A percentile compares a stretch with the other conserved stretches of the same genome.
Conservation (phyloP, 2,113 vertebrate genomes). For the Alces alces region DNA sequence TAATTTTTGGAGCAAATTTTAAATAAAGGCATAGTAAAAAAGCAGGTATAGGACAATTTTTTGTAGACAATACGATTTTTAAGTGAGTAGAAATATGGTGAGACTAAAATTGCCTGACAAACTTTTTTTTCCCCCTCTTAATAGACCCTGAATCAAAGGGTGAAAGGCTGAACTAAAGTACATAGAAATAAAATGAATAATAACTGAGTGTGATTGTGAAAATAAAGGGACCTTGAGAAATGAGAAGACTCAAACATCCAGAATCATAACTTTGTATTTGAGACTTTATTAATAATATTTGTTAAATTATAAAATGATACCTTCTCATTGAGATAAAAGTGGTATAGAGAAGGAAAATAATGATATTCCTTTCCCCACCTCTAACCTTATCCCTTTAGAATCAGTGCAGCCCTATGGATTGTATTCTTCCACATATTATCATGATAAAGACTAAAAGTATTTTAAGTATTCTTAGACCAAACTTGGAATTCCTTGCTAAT, state of each 20-base stretch:
- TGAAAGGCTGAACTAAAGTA: neutral
- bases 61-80: neutral
- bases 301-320: neutral
- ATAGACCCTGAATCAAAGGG: neutral
- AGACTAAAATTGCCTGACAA: neutral
- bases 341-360: neutral
- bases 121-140: neutral
- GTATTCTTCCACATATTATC: neutral
- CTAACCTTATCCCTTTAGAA: neutral
- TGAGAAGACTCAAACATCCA: neutral
- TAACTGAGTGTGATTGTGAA: neutral
- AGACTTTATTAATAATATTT: neutral
- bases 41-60: neutral
- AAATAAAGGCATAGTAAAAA: neutral
- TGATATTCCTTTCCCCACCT: neutral
- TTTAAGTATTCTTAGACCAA: neutral
- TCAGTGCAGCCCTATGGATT: neutral
- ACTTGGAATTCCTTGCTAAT: neutral
- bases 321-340: neutral
- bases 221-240: neutral
- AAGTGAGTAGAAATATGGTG: neutral
- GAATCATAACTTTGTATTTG: neutral
- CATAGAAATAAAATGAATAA: neutral
- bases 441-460: neutral
- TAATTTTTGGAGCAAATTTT: neutral